A percentile compares a stretch with the other conserved stretches of the same genome.
phyloP scores from a whole-genome alignment of 2,888 invertebrate species.

The Acheta domesticus region DNA sequence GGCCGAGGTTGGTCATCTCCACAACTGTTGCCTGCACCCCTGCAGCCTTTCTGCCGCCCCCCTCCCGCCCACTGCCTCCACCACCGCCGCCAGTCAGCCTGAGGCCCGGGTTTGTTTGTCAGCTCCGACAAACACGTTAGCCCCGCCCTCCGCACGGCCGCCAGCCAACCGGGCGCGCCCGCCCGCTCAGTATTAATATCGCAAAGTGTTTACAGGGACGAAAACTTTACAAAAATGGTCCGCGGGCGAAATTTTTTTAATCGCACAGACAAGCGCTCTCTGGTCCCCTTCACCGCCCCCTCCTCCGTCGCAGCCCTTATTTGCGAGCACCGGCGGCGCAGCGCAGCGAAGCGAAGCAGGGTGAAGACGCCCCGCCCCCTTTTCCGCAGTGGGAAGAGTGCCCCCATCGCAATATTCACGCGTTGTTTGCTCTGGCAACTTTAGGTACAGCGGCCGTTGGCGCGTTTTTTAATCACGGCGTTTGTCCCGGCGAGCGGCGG shows the following conservation, averaged over 20 bases:
- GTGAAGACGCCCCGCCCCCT: too few relatives aligned
- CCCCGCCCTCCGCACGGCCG: not conserved
- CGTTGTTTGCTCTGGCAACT: not conserved
- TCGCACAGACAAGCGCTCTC: not conserved
- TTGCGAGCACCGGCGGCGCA: too few relatives aligned
- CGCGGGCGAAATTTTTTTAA: constrained; percentile 3
- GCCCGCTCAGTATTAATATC: not conserved
- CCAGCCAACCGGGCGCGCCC: not conserved
- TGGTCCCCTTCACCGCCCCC: not conserved
- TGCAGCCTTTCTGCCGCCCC: not conserved
- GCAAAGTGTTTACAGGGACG: constrained; percentile 3
- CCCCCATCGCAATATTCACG: constrained; percentile 6
- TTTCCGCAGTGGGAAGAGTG: not conserved
- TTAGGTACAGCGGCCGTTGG: constrained; percentile 1
- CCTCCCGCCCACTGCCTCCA: not conserved
- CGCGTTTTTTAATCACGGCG: constrained; percentile 1
- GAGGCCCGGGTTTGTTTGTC: not conserved
- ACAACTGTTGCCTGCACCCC: not conserved
- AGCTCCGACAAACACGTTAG: not conserved
- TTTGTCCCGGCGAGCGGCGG: not conserved
- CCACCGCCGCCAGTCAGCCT: not conserved
- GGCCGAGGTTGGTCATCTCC: not conserved
- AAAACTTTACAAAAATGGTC: constrained; percentile 4
- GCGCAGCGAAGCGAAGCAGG: too few relatives aligned
- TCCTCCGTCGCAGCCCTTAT: not conserved